Evolutionary conservation across 2,888 invertebrate species (phyloP).

Genomic region (Drosophila glabriapex): DNA sequence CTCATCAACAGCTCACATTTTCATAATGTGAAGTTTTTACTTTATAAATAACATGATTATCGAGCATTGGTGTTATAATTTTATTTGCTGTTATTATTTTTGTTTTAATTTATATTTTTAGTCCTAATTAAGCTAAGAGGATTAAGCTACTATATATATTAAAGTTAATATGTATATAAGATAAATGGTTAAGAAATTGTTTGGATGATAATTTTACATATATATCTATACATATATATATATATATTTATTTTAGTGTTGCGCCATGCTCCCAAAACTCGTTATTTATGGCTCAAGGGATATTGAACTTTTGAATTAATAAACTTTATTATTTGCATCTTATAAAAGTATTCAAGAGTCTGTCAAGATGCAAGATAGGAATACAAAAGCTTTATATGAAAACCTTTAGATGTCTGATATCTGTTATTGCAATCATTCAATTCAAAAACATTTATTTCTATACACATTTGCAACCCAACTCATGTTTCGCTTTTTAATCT

Average conservation of each 20-base stretch:
- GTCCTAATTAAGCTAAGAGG: background rate
- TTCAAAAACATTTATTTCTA: constrained; percentile 39
- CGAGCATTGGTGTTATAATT: background rate
- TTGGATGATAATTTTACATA: too few relatives aligned
- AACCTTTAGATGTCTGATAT: constrained; percentile 29
- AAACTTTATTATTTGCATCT: background rate
- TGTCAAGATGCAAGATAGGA: background rate
- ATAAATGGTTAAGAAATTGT: too few relatives aligned
- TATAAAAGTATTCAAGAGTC: constrained; percentile 7
- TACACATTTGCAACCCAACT: constrained; percentile 41
- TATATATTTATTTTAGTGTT: too few relatives aligned
- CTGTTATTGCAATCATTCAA: constrained; percentile 47
- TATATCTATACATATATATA: too few relatives aligned
- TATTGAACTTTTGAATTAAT: background rate
- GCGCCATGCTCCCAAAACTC: background rate
- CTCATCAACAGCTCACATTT: background rate
- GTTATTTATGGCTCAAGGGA: background rate
- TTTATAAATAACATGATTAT: background rate
- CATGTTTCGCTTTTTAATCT: constrained; percentile 49
- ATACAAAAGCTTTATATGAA: constrained; percentile 3
- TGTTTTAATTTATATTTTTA: background rate
- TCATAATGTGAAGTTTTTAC: background rate
- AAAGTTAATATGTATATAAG: background rate
- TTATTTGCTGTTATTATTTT: background rate
- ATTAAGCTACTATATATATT: background rate